Conservation (phyloP, 2,888 invertebrate genomes). For the Steinernema hermaphroditum region DNA sequence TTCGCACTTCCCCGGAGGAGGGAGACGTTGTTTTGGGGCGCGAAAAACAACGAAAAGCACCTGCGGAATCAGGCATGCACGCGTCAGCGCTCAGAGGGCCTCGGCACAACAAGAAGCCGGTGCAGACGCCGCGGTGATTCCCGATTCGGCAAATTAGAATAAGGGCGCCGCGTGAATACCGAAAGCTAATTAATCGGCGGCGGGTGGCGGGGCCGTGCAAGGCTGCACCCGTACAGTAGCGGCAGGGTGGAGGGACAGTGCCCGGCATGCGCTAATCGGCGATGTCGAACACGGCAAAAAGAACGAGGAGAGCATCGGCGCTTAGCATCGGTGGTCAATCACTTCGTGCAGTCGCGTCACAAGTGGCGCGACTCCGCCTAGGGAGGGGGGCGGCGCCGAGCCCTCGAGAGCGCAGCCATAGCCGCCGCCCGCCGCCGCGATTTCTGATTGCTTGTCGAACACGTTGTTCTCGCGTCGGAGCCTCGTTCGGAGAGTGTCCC, state of each 20-base stretch:
- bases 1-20: background rate
- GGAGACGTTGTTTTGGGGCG: constrained; percentile 16
- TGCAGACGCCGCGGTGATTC: constrained; percentile 23
- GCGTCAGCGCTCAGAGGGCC: constrained; percentile 6
- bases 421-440: constrained; percentile 3
- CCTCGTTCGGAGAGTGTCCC: constrained; percentile 26
- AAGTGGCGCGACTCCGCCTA: constrained; percentile 15
- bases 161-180: background rate
- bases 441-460: constrained; percentile 31
- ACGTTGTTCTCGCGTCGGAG: constrained; percentile 30
- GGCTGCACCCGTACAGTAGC: background rate
- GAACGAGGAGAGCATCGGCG: constrained; percentile 13
- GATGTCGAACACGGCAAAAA: constrained; percentile 6
- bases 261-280: background rate
- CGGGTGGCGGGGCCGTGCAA: background rate
- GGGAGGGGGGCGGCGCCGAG: constrained; percentile 9
- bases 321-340: constrained; percentile 29
- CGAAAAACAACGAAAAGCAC: constrained; percentile 24
- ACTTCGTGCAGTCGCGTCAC: constrained; percentile 13
- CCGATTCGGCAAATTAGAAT: constrained; percentile 18
- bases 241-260: background rate
- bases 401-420: constrained; percentile 3
- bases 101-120: background rate
- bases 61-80: constrained; percentile 23
- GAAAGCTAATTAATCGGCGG: background rate